Conservation (phyloP, 2,888 invertebrate genomes). For the Alentia gelatinosa region DNA sequence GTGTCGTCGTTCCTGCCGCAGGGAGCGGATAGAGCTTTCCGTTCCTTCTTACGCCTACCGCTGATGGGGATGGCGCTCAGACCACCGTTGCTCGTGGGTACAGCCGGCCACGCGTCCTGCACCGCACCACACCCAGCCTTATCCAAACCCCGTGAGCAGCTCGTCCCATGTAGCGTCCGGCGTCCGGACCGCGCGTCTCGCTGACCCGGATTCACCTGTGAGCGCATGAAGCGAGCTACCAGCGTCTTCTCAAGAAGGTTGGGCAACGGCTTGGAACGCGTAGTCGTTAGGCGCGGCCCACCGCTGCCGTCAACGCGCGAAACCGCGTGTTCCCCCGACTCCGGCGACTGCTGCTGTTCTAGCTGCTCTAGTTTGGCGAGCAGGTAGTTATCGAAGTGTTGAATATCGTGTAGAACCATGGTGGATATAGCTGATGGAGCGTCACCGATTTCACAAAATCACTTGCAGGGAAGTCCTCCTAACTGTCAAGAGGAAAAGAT, state of each 20-base stretch:
- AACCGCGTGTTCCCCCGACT: neutral
- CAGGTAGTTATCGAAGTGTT: conserved; percentile 40
- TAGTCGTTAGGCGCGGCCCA: neutral
- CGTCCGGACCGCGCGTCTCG: neutral
- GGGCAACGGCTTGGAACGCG: neutral
- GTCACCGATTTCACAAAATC: too few species aligned
- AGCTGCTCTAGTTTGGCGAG: conserved; percentile 9
- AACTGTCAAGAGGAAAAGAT: too few species aligned
- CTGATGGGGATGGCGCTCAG: neutral
- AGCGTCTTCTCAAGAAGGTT: conserved; percentile 8
- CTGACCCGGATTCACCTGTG: neutral
- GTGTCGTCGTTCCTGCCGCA: neutral
- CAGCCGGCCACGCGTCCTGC: neutral
- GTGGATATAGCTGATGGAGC: too few species aligned
- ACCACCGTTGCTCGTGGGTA: neutral
- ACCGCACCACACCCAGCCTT: neutral
- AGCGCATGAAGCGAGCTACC: conserved; percentile 9
- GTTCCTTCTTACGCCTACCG: neutral
- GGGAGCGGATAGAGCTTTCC: conserved; percentile 16
- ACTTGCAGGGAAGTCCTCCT: too few species aligned
- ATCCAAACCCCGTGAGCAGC: neutral
- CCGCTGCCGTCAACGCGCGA: neutral
- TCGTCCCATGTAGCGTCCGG: neutral
- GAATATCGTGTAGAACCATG: conserved; percentile 32
- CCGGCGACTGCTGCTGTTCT: neutral